Conservation (phyloP, 2,888 invertebrate genomes). For the Eurytoma californica region DNA sequence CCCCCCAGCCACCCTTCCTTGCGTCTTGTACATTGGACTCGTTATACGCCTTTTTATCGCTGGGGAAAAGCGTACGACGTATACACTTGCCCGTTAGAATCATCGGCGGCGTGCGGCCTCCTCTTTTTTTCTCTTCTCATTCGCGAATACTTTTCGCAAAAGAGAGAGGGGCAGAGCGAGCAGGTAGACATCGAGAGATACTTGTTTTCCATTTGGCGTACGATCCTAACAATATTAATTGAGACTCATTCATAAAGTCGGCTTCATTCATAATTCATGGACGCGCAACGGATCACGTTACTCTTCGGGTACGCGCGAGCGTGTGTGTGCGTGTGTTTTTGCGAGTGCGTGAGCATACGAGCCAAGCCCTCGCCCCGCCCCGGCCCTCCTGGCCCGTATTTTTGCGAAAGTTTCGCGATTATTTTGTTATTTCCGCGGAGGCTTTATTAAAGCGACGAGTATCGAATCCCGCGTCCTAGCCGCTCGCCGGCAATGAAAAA, state of each 20-base stretch:
- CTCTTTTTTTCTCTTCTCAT: not conserved
- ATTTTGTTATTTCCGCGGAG: constrained; percentile 42
- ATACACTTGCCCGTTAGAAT: not conserved
- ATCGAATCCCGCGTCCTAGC: constrained; percentile 3
- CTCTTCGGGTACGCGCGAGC: not conserved
- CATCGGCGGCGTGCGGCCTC: not conserved
- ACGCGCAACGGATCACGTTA: not conserved
- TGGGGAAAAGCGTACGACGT: constrained; percentile 29
- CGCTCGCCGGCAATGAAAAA: constrained; percentile 43
- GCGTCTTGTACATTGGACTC: not conserved
- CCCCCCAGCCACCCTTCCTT: not conserved
- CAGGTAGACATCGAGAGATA: constrained; percentile 1
- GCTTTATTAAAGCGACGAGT: constrained; percentile 42
- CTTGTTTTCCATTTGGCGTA: constrained; percentile 31
- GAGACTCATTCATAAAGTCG: constrained; percentile 46
- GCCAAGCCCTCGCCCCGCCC: too few species aligned
- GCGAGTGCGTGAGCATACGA: not conserved
- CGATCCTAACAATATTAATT: constrained; percentile 50
- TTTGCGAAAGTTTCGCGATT: constrained; percentile 47
- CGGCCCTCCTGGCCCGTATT: not conserved
- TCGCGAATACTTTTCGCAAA: not conserved
- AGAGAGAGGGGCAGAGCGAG: not conserved
- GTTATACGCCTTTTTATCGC: constrained; percentile 34
- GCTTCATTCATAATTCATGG: constrained; percentile 52
- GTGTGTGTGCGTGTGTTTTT: not conserved